phyloP scores from a whole-genome alignment of 1,140 invertebrate species.

The Lepidurus apus region DNA sequence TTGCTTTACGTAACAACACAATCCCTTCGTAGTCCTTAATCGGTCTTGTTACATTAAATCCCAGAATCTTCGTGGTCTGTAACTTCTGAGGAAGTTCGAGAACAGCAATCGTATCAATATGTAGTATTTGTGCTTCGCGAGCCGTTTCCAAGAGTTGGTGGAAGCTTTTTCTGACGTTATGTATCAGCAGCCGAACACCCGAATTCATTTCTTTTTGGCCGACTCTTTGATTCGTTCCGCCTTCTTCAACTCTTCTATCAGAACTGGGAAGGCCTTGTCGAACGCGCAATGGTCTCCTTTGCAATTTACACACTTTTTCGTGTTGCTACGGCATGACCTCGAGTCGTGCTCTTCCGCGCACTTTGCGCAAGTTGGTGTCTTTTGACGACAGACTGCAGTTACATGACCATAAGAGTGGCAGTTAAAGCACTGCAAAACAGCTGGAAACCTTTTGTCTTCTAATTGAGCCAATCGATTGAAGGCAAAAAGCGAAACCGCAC shows the following conservation, averaged over 20 bases:
- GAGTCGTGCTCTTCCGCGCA: conserved; percentile 24
- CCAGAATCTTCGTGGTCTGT: neutral
- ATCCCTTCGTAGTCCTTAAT: conserved; percentile 2
- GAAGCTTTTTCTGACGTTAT: conserved; percentile 21
- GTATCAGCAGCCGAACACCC: neutral
- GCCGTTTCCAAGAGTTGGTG: too few relatives aligned
- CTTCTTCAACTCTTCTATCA: neutral
- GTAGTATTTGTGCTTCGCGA: too few relatives aligned
- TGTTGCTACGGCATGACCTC: neutral
- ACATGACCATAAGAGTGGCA: conserved; percentile 15
- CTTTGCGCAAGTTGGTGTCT: conserved; percentile 13
- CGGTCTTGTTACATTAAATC: neutral
- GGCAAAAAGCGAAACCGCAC: neutral
- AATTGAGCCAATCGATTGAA: conserved; percentile 24
- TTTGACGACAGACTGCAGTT: neutral
- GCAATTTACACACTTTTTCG: conserved; percentile 23
- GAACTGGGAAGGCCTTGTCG: neutral
- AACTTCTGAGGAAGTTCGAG: conserved; percentile 4
- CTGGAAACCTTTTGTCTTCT: neutral
- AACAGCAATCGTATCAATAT: neutral
- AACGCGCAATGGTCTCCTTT: conserved; percentile 14
- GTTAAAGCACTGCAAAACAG: conserved; percentile 12
- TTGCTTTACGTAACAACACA: neutral
- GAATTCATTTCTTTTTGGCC: neutral
- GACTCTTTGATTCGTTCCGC: neutral